These are phyloP conservation scores for Holotrichia oblita DNA, from an alignment of 1,140 invertebrate species.

Conservation along the genomic window DNA sequence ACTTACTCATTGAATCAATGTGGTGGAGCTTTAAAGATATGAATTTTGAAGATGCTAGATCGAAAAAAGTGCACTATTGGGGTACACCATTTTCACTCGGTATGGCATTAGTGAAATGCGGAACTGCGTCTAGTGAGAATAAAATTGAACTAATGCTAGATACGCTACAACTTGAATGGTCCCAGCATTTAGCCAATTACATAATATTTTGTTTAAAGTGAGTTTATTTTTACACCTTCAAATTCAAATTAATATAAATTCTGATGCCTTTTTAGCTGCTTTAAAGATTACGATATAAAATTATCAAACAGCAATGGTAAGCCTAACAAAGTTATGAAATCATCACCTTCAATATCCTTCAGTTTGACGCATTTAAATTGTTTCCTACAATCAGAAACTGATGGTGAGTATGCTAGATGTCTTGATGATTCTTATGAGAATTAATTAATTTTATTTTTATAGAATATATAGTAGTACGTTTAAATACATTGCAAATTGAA, in stretches of 20 bases:
- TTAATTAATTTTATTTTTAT: background rate
- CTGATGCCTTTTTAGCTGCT: constrained; percentile 58
- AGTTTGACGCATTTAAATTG: constrained; percentile 70
- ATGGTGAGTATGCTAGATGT: constrained; percentile 61
- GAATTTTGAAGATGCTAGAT: constrained; percentile 64
- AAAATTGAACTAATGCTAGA: constrained; percentile 72
- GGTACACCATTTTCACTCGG: constrained; percentile 82
- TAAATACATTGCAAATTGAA: constrained; percentile 35
- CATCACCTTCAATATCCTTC: constrained; percentile 50
- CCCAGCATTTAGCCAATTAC: constrained; percentile 63
- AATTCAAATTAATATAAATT: constrained; percentile 1
- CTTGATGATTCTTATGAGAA: background rate
- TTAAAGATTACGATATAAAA: constrained; percentile 46
- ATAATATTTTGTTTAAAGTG: constrained; percentile 63
- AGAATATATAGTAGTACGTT: constrained; percentile 43
- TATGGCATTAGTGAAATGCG: constrained; percentile 80
- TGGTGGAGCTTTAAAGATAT: constrained; percentile 71
- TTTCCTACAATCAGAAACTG: constrained; percentile 71
- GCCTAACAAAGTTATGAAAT: constrained; percentile 49
- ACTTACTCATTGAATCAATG: constrained; percentile 78
- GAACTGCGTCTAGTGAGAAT: constrained; percentile 66
- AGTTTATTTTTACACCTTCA: constrained; percentile 38
- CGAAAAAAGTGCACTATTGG: constrained; percentile 81
- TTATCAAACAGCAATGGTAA: constrained; percentile 44
- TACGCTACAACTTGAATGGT: constrained; percentile 74